Conservation (phyloP, 2,888 invertebrate species). For the Xylota sylvarum region DNA sequence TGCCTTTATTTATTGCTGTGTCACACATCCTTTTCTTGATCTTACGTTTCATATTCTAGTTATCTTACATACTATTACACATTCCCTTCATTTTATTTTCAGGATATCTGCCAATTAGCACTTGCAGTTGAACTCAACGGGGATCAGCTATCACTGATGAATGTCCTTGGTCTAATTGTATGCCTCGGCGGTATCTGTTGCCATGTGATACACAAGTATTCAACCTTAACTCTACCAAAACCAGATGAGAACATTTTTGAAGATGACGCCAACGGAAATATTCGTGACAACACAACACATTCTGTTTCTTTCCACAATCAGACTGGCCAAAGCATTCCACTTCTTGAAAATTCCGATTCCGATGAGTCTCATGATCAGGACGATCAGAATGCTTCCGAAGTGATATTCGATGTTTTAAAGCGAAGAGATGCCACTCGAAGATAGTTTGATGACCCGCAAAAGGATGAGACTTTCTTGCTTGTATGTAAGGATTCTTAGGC, state of each 20-base stretch:
- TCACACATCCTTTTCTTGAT: too few species aligned
- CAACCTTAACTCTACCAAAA: conserved; percentile 79
- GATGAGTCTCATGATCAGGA: conserved; percentile 83
- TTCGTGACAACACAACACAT: conserved; percentile 68
- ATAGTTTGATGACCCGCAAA: conserved; percentile 53
- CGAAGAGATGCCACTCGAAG: conserved; percentile 84
- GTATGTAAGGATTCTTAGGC: background rate
- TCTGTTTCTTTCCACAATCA: conserved; percentile 76
- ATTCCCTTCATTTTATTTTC: conserved; percentile 80
- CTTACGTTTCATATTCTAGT: too few species aligned
- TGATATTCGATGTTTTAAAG: conserved; percentile 87
- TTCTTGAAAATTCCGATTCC: conserved; percentile 83
- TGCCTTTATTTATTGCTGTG: too few species aligned
- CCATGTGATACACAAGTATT: conserved; percentile 92
- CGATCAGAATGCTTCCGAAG: conserved; percentile 85
- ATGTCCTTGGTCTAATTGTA: conserved; percentile 93
- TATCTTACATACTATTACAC: background rate
- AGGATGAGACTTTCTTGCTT: background rate
- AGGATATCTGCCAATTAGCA: conserved; percentile 97
- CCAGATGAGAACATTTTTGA: conserved; percentile 78
- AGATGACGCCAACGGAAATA: conserved; percentile 79
- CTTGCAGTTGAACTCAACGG: conserved; percentile 95
- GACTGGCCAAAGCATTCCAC: conserved; percentile 82
- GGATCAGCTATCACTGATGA: conserved; percentile 92
- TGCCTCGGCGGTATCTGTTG: conserved; percentile 95